A percentile compares a stretch with the other conserved stretches of the same genome.
phyloP scores from a whole-genome alignment of 2,113 vertebrate genomes.

The Malurus melanocephalus region DNA sequence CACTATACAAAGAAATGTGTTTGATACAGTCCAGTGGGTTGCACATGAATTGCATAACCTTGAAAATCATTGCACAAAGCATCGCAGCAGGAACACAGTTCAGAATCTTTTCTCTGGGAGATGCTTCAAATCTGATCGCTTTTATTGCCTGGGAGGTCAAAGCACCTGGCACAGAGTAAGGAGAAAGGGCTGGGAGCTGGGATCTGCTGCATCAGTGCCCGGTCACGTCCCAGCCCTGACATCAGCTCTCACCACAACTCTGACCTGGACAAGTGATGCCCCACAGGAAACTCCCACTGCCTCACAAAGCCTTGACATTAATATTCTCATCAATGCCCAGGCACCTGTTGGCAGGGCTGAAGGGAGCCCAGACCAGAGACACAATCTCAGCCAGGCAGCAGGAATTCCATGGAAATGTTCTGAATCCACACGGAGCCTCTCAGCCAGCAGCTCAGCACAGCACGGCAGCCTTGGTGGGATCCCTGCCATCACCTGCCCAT shows the following conservation, averaged over 20 bases:
- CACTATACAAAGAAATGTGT: background rate
- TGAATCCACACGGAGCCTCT: background rate
- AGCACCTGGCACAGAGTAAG: background rate
- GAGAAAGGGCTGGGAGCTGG: background rate
- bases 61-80: conserved; percentile 40
- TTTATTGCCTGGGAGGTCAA: background rate
- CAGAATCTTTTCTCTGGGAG: background rate
- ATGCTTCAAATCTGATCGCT: background rate
- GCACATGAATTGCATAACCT: conserved; percentile 36
- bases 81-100: background rate
- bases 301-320: background rate
- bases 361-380: background rate
- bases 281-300: background rate
- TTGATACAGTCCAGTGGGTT: conserved; percentile 33
- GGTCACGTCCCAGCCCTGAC: rapidly evolving
- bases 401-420: background rate
- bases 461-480: background rate
- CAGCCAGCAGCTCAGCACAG: background rate
- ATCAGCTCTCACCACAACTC: background rate
- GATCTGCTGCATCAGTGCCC: background rate
- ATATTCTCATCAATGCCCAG: background rate
- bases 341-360: background rate
- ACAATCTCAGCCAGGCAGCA: rapidly evolving
- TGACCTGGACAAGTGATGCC: background rate
- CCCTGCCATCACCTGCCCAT: background rate